phyloP scores from a whole-genome alignment of 2,113 vertebrate genomes.

The Centropus unirufus region DNA sequence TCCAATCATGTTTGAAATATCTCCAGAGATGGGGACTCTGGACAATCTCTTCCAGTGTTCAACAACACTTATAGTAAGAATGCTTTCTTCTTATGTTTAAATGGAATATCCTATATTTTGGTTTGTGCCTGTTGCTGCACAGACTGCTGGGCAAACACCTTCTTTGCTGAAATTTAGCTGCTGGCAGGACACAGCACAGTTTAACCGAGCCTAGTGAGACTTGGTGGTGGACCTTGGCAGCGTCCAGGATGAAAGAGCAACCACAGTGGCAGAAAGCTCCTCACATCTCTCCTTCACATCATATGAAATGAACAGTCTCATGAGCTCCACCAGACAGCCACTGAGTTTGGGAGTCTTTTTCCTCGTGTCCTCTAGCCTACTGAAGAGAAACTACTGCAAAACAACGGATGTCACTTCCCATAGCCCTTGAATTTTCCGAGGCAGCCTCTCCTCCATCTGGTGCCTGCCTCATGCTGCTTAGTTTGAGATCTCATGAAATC shows the following conservation, averaged over 20 bases:
- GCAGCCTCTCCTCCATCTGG: neutral
- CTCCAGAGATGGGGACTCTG: neutral
- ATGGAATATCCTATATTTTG: neutral
- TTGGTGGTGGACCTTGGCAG: neutral
- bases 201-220: neutral
- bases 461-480: neutral
- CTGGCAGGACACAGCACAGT: neutral
- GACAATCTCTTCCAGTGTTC: neutral
- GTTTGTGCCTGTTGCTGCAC: neutral
- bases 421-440: neutral
- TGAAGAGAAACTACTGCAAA: neutral
- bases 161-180: neutral
- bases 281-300: neutral
- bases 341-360: neutral
- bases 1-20: neutral
- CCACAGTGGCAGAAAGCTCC: neutral
- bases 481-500: conserved; percentile 2
- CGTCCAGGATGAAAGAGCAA: neutral
- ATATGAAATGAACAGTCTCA: neutral
- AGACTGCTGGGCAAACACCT: neutral
- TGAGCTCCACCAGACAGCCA: neutral
- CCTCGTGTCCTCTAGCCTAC: neutral
- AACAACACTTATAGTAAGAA: neutral
- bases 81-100: neutral
- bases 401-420: neutral